A percentile compares a stretch with the other conserved stretches of the same genome.
Conservation (phyloP, 2,113 vertebrate genomes). For the Suncus etruscus region DNA sequence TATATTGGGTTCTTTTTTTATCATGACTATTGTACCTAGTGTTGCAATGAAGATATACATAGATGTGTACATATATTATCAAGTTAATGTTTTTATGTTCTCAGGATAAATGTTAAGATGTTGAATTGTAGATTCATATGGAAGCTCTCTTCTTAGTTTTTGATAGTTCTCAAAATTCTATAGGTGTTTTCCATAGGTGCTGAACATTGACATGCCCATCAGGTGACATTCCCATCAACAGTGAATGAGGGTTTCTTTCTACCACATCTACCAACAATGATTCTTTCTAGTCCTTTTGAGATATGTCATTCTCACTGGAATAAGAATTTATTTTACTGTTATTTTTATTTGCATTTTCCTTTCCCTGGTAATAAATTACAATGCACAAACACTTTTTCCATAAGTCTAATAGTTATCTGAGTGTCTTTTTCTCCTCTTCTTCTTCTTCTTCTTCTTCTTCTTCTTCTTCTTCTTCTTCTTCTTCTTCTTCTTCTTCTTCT, state of each 20-base stretch:
- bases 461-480: too few relatives aligned
- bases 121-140: not conserved
- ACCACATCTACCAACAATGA: too few relatives aligned
- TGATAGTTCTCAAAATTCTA: not conserved
- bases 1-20: not conserved
- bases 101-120: not conserved
- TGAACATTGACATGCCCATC: too few relatives aligned
- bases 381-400: not conserved
- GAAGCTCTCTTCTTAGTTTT: constrained; percentile 34
- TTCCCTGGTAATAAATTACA: not conserved
- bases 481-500: too few relatives aligned
- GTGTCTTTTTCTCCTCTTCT: too few relatives aligned
- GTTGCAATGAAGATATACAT: not conserved
- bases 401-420: not conserved
- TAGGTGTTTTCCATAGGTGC: too few relatives aligned
- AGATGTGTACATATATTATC: not conserved
- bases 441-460: too few relatives aligned
- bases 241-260: too few relatives aligned
- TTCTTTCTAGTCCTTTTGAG: too few relatives aligned
- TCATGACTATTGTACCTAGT: constrained; percentile 14
- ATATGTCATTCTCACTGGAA: not conserved
- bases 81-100: not conserved
- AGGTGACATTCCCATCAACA: too few relatives aligned
- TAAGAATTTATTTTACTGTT: not conserved
- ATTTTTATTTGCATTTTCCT: constrained; percentile 3